Evolutionary conservation across 2,113 vertebrate genomes (phyloP), one percentile per base, ranked within the genome.

Genomic region (Cnemophilus loriae): DNA sequence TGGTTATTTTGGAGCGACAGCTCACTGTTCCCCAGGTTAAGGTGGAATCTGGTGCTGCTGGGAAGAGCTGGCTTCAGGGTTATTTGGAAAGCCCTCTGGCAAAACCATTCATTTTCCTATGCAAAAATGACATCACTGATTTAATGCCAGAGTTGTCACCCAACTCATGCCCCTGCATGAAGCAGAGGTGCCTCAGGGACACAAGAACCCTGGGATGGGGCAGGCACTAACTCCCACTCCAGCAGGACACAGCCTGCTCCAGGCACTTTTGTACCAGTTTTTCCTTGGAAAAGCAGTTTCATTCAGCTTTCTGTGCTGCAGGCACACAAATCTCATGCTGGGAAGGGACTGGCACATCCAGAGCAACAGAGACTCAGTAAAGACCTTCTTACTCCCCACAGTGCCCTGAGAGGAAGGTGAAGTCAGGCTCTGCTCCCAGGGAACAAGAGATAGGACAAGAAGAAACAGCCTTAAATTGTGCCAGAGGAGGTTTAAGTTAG

Each of bases 241-340:
- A 41, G 37, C 30, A 70, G n/a, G 37, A 61, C 3, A 1, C 46
- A 41, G 28, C 67, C 53, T 37, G 26, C 73, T 73, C 10, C 5
- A 39, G 11, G 35, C 9, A 3, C 16, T 56, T 55, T 10, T 8
- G 7, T 19, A 22, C 10, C 3, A 2, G 1, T 21, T 41, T 39
- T 65, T 16, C 5, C 46, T 30, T 28, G 37, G 7, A 70, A 42
- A 52, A 65, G n/a, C 39, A 19, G 22, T 3, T 61, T 47, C 6
- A 20, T 30, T 30, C 28, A 27, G 19, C 33, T 13, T 55, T 56
- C 39, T 30, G 42, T 3, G 15, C 57, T 27, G n/a, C 23, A 37
- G 53, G n/a, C 13, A 16, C 20, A 10, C 3, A 56, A 24, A 46
- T 37, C 39, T 13, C 0, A 0, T 9, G 4, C 65, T 4, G 1